phyloP scores from a whole-genome alignment of 1,140 invertebrate genomes.

The Bombus cullumanus region DNA sequence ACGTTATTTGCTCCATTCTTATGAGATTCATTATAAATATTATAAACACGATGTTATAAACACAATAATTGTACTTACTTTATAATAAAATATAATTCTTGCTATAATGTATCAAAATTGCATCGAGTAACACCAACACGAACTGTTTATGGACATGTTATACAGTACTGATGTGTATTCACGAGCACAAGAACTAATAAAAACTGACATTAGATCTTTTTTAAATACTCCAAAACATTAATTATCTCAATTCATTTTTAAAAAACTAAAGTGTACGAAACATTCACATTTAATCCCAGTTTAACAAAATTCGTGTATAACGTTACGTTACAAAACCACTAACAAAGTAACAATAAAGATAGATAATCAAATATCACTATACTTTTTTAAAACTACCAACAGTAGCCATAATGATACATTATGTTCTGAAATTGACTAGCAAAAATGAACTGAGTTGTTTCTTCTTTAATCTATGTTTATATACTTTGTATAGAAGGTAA shows the following conservation, averaged over 20 bases:
- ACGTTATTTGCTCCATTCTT: not conserved
- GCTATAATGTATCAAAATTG: constrained; percentile 44
- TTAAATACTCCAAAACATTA: constrained; percentile 2
- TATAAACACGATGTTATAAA: not conserved
- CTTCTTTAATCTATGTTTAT: constrained; percentile 3
- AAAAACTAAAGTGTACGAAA: constrained; percentile 17
- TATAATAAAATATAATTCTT: constrained; percentile 42
- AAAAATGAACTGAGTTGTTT: constrained; percentile 12
- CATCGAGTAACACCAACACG: constrained; percentile 28
- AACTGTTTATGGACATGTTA: constrained; percentile 45
- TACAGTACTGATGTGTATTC: constrained; percentile 33
- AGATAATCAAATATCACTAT: constrained; percentile 21
- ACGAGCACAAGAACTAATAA: constrained; percentile 21
- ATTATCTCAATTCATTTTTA: constrained; percentile 27
- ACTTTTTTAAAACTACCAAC: constrained; percentile 45
- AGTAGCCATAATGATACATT: constrained; percentile 26
- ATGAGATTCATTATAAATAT: not conserved
- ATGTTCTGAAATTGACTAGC: constrained; percentile 43
- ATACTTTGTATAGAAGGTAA: constrained; percentile 9
- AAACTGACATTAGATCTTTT: constrained; percentile 22
- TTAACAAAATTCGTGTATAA: constrained; percentile 23
- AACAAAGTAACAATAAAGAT: constrained; percentile 36
- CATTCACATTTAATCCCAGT: not conserved
- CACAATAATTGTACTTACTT: constrained; percentile 38
- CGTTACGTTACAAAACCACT: constrained; percentile 27